A percentile compares a stretch with the other conserved stretches of the same genome.
phyloP scores from a whole-genome alignment of 2,797 vertebrate genomes.

The Sphenodon punctatus region DNA sequence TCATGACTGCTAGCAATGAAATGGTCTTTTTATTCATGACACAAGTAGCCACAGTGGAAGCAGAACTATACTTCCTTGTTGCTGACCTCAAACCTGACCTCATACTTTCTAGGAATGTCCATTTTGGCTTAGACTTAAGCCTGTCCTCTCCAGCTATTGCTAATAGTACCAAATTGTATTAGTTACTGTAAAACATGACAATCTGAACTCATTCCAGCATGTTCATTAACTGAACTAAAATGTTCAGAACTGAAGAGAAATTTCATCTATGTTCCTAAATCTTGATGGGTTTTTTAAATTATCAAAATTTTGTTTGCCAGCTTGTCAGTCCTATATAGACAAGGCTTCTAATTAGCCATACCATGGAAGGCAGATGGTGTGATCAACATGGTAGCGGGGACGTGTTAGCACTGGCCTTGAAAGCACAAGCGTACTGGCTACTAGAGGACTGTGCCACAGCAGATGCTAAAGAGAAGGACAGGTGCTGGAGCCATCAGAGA shows the following conservation, averaged over 20 bases:
- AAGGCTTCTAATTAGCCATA: not conserved
- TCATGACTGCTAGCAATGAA: slow-evolving; percentile 26
- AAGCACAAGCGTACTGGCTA: too few relatives aligned
- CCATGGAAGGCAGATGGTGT: too few relatives aligned
- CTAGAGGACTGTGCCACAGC: too few relatives aligned
- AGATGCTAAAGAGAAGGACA: too few relatives aligned
- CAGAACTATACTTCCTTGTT: slow-evolving; percentile 37
- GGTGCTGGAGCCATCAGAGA: too few relatives aligned
- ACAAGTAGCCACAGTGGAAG: slow-evolving; percentile 59
- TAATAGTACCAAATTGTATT: not conserved
- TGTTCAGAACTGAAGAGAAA: not conserved
- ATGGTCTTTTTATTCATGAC: slow-evolving; percentile 35
- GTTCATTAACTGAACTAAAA: too few relatives aligned
- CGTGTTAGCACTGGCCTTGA: too few relatives aligned
- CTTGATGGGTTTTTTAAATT: fast-evolving
- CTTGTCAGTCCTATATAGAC: not conserved
- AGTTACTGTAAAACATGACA: slow-evolving; percentile 17
- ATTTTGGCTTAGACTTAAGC: slow-evolving; percentile 2
- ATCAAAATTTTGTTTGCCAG: not conserved
- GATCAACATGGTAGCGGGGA: too few relatives aligned
- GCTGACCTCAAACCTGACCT: slow-evolving; percentile 51
- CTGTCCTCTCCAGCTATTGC: slow-evolving; percentile 10
- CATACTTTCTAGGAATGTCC: slow-evolving; percentile 53
- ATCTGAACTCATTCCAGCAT: not conserved
- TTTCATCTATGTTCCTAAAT: not conserved